Percentiles rank a stretch among this genome's conserved stretches.
These are phyloP conservation scores for Molanna angustata DNA, from an alignment of 2,888 invertebrate genomes.

Conservation along the genomic window DNA sequence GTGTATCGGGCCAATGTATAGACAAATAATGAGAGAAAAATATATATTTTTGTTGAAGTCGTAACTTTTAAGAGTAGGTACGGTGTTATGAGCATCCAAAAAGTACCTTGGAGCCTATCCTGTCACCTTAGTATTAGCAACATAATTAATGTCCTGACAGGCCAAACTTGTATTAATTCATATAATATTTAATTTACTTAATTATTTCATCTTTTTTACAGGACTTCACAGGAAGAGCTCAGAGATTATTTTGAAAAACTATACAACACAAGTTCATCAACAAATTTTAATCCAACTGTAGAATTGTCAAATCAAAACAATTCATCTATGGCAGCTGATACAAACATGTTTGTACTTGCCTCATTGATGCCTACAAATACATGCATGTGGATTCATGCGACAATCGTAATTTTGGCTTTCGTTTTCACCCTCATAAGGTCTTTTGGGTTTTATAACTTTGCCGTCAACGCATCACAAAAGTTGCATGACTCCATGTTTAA, in stretches of 20 bases:
- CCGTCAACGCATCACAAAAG: conserved; percentile 54
- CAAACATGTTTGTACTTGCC: no score
- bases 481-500: conserved; percentile 60
- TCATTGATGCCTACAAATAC: conserved; percentile 35
- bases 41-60: no score
- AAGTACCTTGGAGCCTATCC: no score
- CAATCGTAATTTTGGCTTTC: conserved; percentile 44
- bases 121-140: no score
- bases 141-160: no score
- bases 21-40: no score
- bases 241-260: conserved; percentile 10
- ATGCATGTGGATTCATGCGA: conserved; percentile 51
- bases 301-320: background rate
- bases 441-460: conserved; percentile 52
- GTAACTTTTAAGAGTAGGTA: no score
- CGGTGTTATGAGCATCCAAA: no score
- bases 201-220: conserved; percentile 13
- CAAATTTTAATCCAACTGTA: background rate
- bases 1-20: no score
- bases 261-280: background rate
- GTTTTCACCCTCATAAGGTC: conserved; percentile 52
- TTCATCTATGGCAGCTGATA: background rate
- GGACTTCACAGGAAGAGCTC: conserved; percentile 36
- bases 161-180: no score
- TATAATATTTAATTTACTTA: background rate